Conservation (phyloP, 2,113 vertebrate species). For the Ptilorrhoa leucosticta region DNA sequence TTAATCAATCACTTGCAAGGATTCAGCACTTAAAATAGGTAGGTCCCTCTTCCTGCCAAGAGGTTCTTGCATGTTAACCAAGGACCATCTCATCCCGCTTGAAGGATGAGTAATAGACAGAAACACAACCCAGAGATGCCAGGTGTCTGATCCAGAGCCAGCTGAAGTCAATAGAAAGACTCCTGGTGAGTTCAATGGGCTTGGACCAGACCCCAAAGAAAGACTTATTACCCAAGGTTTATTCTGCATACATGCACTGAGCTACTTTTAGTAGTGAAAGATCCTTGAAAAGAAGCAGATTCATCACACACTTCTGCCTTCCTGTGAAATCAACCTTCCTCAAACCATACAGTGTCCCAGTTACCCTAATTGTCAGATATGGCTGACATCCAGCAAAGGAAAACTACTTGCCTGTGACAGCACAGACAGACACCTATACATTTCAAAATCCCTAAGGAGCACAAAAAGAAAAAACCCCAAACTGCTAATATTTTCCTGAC, state of each 20-base stretch:
- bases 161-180: conserved; percentile 28
- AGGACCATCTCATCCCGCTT: conserved; percentile 27
- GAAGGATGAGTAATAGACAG: conserved; percentile 26
- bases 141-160: conserved; percentile 34
- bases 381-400: conserved; percentile 6
- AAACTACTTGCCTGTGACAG: conserved; percentile 6
- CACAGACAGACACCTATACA: neutral
- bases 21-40: conserved; percentile 42
- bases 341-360: neutral
- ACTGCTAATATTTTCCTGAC: neutral
- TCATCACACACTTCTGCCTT: neutral
- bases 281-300: conserved; percentile 1
- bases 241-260: neutral
- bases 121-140: conserved; percentile 15
- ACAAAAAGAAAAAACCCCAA: neutral
- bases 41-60: conserved; percentile 30
- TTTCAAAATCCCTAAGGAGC: neutral
- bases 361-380: neutral
- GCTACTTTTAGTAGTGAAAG: neutral
- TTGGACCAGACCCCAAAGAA: conserved; percentile 9
- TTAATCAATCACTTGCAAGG: conserved; percentile 65
- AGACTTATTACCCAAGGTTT: conserved; percentile 17
- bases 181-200: conserved; percentile 4
- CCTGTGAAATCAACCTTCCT: neutral
- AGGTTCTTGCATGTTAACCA: conserved; percentile 53